Conservation (phyloP, 2,797 vertebrate genomes). For the Bucorvus abyssinicus region DNA sequence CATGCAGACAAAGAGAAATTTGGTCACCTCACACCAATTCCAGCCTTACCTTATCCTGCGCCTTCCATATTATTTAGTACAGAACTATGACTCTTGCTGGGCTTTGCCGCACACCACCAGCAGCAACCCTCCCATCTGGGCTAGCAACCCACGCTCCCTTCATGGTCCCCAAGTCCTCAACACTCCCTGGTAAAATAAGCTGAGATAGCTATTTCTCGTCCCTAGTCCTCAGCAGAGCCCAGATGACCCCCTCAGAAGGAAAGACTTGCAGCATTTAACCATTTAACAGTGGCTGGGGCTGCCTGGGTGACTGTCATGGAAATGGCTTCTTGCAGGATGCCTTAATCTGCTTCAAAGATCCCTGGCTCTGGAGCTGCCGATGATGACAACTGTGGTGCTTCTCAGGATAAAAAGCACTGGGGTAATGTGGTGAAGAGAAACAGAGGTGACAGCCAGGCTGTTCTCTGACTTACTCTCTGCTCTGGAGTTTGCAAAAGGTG, state of each 20-base stretch:
- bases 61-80: not conserved
- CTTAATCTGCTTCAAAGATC: not conserved
- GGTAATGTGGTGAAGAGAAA: not conserved
- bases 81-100: not conserved
- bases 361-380: not conserved
- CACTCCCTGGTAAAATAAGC: not conserved
- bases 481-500: not conserved
- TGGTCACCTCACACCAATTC: not conserved
- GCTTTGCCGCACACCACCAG: not conserved
- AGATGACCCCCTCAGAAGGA: not conserved
- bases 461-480: not conserved
- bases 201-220: not conserved
- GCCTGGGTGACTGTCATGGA: not conserved
- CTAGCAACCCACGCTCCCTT: not conserved
- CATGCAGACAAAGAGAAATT: not conserved
- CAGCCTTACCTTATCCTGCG: not conserved
- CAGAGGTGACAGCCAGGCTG: not conserved
- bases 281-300: not conserved
- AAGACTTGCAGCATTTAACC: not conserved
- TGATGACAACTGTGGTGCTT: not conserved
- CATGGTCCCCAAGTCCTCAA: not conserved
- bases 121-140: not conserved
- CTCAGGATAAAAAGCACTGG: not conserved
- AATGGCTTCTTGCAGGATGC: not conserved
- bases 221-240: not conserved